Conservation (phyloP, 2,113 vertebrate genomes). For the Elephantulus edwardii region DNA sequence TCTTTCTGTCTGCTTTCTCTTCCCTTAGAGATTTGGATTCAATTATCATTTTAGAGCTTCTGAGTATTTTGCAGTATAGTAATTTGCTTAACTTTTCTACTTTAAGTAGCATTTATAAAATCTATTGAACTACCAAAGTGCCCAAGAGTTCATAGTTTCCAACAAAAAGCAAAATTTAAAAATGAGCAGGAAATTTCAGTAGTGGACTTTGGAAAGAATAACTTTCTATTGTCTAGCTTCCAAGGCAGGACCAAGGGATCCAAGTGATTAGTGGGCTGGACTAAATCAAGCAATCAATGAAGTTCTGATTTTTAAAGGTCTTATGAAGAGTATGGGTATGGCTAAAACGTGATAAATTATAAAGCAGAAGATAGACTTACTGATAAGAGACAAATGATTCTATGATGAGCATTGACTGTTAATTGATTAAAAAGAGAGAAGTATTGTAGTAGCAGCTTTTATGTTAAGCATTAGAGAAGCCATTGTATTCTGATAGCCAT, state of each 20-base stretch:
- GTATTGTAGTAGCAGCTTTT: too few species aligned
- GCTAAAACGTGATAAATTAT: slow-evolving; percentile 47
- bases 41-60: slow-evolving; percentile 45
- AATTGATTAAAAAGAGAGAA: slow-evolving; percentile 79
- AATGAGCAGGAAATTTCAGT: background rate
- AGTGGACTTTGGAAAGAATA: too few species aligned
- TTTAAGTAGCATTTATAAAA: slow-evolving; percentile 33
- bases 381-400: slow-evolving; percentile 86
- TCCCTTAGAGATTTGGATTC: slow-evolving; percentile 24
- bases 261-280: background rate
- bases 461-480: too few species aligned
- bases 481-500: too few species aligned
- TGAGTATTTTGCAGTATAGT: background rate
- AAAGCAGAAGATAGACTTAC: slow-evolving; percentile 56
- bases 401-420: slow-evolving; percentile 89
- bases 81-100: background rate
- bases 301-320: slow-evolving; percentile 69
- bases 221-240: background rate
- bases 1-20: background rate
- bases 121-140: slow-evolving; percentile 14
- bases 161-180: background rate
- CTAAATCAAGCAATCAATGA: slow-evolving; percentile 73
- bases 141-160: background rate
- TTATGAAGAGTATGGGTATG: slow-evolving; percentile 50
- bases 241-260: background rate